Evolutionary conservation across 2,888 invertebrate genomes (phyloP).

Genomic region (Dromius quadrimaculatus): DNA sequence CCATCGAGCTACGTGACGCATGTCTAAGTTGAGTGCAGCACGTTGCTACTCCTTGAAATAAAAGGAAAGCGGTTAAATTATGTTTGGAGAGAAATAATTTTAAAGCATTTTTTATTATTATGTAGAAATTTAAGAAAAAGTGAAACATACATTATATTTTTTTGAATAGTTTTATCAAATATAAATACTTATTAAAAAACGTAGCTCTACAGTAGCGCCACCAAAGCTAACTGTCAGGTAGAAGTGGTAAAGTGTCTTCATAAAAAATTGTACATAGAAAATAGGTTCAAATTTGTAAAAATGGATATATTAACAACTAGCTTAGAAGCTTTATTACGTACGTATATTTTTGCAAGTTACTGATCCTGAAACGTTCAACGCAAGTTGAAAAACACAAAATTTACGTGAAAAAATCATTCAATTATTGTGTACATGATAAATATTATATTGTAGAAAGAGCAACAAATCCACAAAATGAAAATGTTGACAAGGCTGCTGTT

Average conservation of each 20-base stretch:
- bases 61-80: too few species aligned
- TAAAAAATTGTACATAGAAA: conserved; percentile 50
- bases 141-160: too few species aligned
- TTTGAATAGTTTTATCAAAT: background rate
- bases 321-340: conserved; percentile 79
- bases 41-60: too few species aligned
- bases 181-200: conserved; percentile 9
- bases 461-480: conserved; percentile 82
- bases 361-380: background rate
- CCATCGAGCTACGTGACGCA: too few species aligned
- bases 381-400: conserved; percentile 20
- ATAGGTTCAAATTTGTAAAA: conserved; percentile 56
- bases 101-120: too few species aligned
- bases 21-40: too few species aligned
- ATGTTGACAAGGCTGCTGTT: conserved; percentile 83
- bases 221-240: conserved; percentile 44
- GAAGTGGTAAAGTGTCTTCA: conserved; percentile 46
- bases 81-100: too few species aligned
- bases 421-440: conserved; percentile 15
- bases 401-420: conserved; percentile 7
- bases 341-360: conserved; percentile 64
- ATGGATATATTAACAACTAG: conserved; percentile 79
- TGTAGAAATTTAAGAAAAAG: too few species aligned
- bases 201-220: conserved; percentile 14
- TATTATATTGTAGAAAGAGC: conserved; percentile 76